Conservation (phyloP, 1,140 invertebrate genomes). For the Venustaconcha ellipsiformis region DNA sequence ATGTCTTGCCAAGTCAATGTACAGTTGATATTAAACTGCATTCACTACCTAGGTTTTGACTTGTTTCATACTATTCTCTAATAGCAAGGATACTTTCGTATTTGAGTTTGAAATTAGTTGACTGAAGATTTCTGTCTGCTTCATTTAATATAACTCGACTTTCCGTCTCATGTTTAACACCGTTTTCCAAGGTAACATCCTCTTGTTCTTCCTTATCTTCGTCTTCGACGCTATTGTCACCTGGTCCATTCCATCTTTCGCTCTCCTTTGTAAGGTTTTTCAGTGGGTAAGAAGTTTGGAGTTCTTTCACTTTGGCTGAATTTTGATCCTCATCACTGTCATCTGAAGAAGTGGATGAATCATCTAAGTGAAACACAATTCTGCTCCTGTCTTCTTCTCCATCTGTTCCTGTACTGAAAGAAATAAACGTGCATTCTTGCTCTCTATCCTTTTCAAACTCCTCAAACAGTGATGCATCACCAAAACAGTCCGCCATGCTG, state of each 20-base stretch:
- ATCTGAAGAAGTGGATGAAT: conserved; percentile 39
- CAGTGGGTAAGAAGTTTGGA: neutral
- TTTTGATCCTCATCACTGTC: conserved; percentile 9
- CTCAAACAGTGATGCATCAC: conserved; percentile 58
- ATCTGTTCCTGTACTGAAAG: conserved; percentile 40
- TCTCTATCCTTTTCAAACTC: conserved; percentile 63
- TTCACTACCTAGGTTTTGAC: no score
- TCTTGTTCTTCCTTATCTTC: conserved; percentile 7
- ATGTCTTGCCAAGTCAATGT: no score
- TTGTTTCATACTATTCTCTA: no score
- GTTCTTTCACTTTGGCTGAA: conserved; percentile 26
- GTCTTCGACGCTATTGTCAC: conserved; percentile 4
- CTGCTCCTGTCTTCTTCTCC: conserved; percentile 42
- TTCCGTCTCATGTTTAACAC: neutral
- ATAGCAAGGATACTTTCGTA: conserved; percentile 46
- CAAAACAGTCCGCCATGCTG: conserved; percentile 29
- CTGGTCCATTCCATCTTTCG: neutral
- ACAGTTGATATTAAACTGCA: no score
- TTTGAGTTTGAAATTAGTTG: conserved; percentile 36
- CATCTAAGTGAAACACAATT: conserved; percentile 49
- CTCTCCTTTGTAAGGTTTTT: conserved; percentile 8
- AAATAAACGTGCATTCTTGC: conserved; percentile 46
- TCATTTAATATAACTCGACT: conserved; percentile 3
- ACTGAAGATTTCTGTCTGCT: conserved; percentile 14
- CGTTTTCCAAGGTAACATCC: conserved; percentile 1